phyloP scores from a whole-genome alignment of 2,888 invertebrate genomes.

The Polyommatus icarus region DNA sequence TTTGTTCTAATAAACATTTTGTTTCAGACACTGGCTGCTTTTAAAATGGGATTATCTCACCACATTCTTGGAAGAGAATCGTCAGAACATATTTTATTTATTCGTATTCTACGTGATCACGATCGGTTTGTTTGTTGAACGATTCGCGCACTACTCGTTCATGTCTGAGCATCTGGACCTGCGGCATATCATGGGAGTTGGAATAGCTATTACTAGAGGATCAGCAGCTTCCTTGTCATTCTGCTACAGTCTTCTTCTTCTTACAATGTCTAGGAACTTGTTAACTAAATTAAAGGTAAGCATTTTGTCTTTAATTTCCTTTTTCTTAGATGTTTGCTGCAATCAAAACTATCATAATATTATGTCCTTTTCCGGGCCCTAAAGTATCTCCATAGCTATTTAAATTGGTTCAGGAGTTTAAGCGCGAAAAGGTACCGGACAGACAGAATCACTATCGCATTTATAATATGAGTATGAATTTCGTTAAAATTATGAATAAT shows the following conservation, averaged over 20 bases:
- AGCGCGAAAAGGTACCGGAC: too few species aligned
- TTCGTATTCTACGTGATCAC: constrained; percentile 97
- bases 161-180: constrained; percentile 97
- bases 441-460: too few species aligned
- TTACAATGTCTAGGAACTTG: constrained; percentile 96
- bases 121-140: constrained; percentile 94
- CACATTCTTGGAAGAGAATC: constrained; percentile 96
- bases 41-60: constrained; percentile 92
- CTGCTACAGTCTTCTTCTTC: constrained; percentile 93
- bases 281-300: constrained; percentile 92
- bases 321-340: background rate
- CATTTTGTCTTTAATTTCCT: too few species aligned
- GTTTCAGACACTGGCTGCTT: constrained; percentile 83
- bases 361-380: too few species aligned
- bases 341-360: background rate
- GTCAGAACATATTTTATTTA: constrained; percentile 97
- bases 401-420: too few species aligned
- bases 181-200: constrained; percentile 97
- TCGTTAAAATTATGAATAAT: too few species aligned
- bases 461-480: too few species aligned
- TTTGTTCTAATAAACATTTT: background rate
- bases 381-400: too few species aligned
- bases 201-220: constrained; percentile 96
- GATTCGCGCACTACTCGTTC: constrained; percentile 97
- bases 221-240: constrained; percentile 97